phyloP scores from a whole-genome alignment of 2,797 vertebrate genomes.

The Trichosurus vulpecula region DNA sequence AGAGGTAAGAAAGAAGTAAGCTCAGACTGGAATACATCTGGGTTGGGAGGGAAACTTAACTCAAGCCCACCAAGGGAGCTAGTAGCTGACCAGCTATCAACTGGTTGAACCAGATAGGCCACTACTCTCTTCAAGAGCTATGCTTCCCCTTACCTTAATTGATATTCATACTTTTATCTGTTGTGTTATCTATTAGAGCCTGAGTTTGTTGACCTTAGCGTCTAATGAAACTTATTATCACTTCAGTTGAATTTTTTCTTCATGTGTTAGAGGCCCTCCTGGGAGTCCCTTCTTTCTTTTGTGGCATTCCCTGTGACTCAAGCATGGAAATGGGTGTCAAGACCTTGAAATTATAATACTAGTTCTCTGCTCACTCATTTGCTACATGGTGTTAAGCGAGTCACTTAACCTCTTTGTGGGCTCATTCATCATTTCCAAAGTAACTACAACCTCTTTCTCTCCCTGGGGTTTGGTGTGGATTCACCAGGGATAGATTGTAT shows the following conservation, averaged over 20 bases:
- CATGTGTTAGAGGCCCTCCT: background rate
- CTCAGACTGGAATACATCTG: background rate
- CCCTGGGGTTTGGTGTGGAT: background rate
- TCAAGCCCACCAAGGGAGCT: background rate
- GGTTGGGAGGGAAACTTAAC: background rate
- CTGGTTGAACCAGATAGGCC: background rate
- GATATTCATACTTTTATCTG: constrained; percentile 4
- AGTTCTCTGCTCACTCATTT: background rate
- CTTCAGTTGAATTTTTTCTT: background rate
- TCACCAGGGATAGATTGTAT: constrained; percentile 26
- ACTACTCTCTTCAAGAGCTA: background rate
- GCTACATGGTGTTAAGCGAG: constrained; percentile 5
- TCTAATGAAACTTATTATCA: background rate
- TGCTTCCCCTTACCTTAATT: background rate
- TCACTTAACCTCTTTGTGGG: background rate
- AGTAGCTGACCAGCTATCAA: background rate
- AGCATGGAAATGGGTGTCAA: background rate
- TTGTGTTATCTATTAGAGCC: constrained; percentile 6
- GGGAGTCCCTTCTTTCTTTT: background rate
- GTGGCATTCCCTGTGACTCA: background rate
- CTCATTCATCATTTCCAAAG: constrained; percentile 12
- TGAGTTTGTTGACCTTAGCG: background rate
- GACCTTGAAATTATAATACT: background rate
- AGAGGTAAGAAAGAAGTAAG: background rate
- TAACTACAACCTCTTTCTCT: background rate